Conservation (phyloP, 2,113 vertebrate species). For the Petrocephalus zakoni region DNA sequence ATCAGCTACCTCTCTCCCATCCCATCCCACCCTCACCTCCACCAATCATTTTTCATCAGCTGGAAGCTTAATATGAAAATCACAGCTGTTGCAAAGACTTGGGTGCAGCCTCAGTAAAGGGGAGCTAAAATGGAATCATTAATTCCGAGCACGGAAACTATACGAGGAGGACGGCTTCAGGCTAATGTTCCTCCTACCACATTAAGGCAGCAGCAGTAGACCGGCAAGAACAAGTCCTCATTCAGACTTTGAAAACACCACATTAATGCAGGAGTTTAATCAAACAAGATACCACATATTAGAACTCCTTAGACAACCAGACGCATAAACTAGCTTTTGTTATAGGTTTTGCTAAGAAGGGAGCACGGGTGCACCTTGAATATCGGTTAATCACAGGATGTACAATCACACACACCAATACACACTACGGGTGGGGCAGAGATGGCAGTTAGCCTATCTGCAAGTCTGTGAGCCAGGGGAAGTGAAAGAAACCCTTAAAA, state of each 20-base stretch:
- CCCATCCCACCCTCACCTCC: not conserved
- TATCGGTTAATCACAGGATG: not conserved
- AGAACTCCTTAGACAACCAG: not conserved
- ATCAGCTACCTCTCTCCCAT: not conserved
- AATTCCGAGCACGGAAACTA: not conserved
- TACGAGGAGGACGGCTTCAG: not conserved
- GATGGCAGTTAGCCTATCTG: not conserved
- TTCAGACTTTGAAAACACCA: not conserved
- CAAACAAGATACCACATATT: not conserved
- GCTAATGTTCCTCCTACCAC: not conserved
- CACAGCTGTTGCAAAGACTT: not conserved
- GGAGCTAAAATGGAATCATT: not conserved
- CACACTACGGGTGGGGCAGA: not conserved
- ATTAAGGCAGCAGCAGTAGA: not conserved
- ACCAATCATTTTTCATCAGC: not conserved
- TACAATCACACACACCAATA: not conserved
- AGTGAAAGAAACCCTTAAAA: not conserved
- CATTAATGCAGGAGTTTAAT: slow-evolving; percentile 3
- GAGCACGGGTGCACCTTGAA: not conserved
- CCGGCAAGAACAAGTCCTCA: not conserved
- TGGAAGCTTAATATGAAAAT: not conserved
- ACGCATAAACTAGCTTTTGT: not conserved
- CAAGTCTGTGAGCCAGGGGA: not conserved
- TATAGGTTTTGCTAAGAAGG: not conserved
- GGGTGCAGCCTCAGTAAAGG: not conserved